Conservation (phyloP, 2,113 vertebrate species). For the Hucho hucho region DNA sequence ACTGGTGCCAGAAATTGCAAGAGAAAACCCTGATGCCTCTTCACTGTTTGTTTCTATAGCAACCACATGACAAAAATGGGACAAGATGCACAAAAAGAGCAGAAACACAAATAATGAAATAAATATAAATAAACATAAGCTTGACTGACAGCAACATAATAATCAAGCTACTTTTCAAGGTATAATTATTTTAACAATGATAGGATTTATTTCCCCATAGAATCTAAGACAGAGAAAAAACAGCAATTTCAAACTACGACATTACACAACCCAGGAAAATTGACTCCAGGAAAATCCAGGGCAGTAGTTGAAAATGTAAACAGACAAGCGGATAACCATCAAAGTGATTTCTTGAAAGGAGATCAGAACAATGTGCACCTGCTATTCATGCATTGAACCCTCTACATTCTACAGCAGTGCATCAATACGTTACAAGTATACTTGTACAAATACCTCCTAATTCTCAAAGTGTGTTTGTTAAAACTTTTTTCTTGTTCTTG, state of each 20-base stretch:
- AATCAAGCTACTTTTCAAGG: slow-evolving; percentile 36
- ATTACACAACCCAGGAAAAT: slow-evolving; percentile 24
- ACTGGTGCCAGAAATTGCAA: slow-evolving; percentile 17
- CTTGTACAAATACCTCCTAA: slow-evolving; percentile 5
- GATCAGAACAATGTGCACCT: slow-evolving; percentile 35
- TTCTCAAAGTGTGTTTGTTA: slow-evolving; percentile 17
- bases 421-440: slow-evolving; percentile 13
- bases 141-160: slow-evolving; percentile 51
- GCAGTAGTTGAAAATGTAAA: slow-evolving; percentile 49
- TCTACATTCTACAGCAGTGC: slow-evolving; percentile 14
- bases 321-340: slow-evolving; percentile 58
- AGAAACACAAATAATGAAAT: slow-evolving; percentile 42
- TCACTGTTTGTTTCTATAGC: slow-evolving; percentile 55
- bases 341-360: slow-evolving; percentile 50
- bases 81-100: slow-evolving; percentile 40
- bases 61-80: slow-evolving; percentile 54
- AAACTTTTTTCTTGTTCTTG: background rate
- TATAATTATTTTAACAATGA: slow-evolving; percentile 59
- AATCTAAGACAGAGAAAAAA: slow-evolving; percentile 34
- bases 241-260: slow-evolving; percentile 22
- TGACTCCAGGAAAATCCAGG: slow-evolving; percentile 45
- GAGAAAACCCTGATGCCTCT: slow-evolving; percentile 15
- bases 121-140: slow-evolving; percentile 56
- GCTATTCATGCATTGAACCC: slow-evolving; percentile 38
- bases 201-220: slow-evolving; percentile 35